Percentiles rank a stretch among this genome's conserved stretches.
Evolutionary conservation across 2,888 invertebrate genomes (phyloP).

Genomic region (Ligdia adustata): DNA sequence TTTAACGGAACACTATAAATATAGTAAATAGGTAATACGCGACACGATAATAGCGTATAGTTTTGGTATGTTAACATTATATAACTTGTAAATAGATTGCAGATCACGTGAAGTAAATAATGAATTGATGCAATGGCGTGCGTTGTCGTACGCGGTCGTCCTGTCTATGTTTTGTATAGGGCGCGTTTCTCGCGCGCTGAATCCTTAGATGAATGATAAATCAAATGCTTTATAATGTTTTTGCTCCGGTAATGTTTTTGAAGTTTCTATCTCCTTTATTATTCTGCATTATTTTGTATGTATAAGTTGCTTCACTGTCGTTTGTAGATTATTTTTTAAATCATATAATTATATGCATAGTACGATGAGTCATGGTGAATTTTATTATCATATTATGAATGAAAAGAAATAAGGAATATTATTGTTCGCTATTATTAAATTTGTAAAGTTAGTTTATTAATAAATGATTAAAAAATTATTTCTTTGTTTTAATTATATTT

Average conservation of each 20-base stretch:
- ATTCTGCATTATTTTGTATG: slow-evolving; percentile 79
- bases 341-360: slow-evolving; percentile 83
- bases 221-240: slow-evolving; percentile 37
- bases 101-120: slow-evolving; percentile 69
- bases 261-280: slow-evolving; percentile 60
- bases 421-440: slow-evolving; percentile 85
- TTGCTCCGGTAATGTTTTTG: slow-evolving; percentile 66
- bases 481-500: slow-evolving; percentile 58
- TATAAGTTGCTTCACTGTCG: slow-evolving; percentile 83
- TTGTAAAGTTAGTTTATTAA: slow-evolving; percentile 85
- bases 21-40: slow-evolving; percentile 78
- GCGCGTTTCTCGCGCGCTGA: slow-evolving; percentile 4
- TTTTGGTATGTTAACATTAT: slow-evolving; percentile 81
- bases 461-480: slow-evolving; percentile 81
- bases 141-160: slow-evolving; percentile 39
- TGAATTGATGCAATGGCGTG: slow-evolving; percentile 77
- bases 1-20: slow-evolving; percentile 77
- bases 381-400: slow-evolving; percentile 77
- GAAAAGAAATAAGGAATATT: slow-evolving; percentile 84
- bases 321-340: slow-evolving; percentile 81
- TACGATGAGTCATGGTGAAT: slow-evolving; percentile 78
- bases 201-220: slow-evolving; percentile 28
- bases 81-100: slow-evolving; percentile 78
- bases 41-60: slow-evolving; percentile 78
- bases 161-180: slow-evolving; percentile 32